Conservation (phyloP, 2,797 vertebrate genomes). For the Sphenodon punctatus region DNA sequence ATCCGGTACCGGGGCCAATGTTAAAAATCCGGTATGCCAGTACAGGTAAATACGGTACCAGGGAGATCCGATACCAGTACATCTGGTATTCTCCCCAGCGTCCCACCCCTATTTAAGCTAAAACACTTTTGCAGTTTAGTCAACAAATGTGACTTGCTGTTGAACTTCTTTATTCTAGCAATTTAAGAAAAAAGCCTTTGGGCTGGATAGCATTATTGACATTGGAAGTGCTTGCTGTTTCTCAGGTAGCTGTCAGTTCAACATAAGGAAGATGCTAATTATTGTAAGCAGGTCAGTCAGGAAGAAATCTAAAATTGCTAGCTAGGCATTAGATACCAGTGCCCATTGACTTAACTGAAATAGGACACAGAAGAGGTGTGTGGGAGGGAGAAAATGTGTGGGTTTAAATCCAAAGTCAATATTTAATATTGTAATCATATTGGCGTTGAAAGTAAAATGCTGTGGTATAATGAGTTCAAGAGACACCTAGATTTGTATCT, state of each 20-base stretch:
- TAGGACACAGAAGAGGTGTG: neutral
- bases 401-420: slow-evolving; percentile 10
- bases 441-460: slow-evolving; percentile 9
- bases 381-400: neutral
- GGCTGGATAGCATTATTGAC: slow-evolving; percentile 40
- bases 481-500: neutral
- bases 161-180: slow-evolving; percentile 36
- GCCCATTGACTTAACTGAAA: neutral
- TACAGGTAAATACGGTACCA: too few species aligned
- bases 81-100: too few species aligned
- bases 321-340: neutral
- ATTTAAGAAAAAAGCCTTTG: slow-evolving; percentile 46
- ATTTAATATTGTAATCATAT: slow-evolving; percentile 24
- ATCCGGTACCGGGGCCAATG: too few species aligned
- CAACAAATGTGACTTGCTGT: slow-evolving; percentile 32
- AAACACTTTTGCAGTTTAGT: slow-evolving; percentile 44
- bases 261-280: slow-evolving; percentile 60
- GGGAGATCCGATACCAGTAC: too few species aligned
- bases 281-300: slow-evolving; percentile 51
- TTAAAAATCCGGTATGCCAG: too few species aligned
- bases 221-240: slow-evolving; percentile 55
- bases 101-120: too few species aligned
- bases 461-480: neutral
- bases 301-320: slow-evolving; percentile 28
- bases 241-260: slow-evolving; percentile 59